Evolutionary conservation across 37 sponge, comb jelly and placozoan species (phyloP).

Genomic region (Chondrilla cf. caribensis): DNA sequence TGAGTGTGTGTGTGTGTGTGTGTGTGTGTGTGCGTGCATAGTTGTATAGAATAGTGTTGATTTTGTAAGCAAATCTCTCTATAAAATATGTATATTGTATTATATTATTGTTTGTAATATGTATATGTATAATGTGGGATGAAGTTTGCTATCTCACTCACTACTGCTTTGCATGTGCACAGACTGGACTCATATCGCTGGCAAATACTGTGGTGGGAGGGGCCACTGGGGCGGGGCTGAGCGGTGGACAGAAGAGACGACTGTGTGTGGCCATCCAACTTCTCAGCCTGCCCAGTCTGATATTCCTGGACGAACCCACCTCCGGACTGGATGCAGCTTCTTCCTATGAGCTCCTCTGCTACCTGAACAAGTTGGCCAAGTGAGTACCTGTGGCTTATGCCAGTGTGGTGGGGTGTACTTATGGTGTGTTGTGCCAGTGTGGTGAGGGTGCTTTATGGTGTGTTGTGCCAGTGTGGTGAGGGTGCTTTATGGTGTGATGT

Average conservation of each 20-base stretch:
- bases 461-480: too few relatives aligned
- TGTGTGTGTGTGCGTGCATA: background rate
- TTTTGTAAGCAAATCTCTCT: too few relatives aligned
- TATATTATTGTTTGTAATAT: background rate
- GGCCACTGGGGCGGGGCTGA: background rate
- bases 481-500: too few relatives aligned
- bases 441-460: too few relatives aligned
- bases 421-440: too few relatives aligned
- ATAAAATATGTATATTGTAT: background rate
- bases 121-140: background rate
- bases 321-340: conserved; percentile 52
- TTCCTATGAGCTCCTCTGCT: conserved; percentile 49
- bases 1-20: too few relatives aligned
- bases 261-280: conserved; percentile 77
- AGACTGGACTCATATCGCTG: background rate
- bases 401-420: too few relatives aligned
- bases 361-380: conserved; percentile 52
- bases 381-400: too few relatives aligned
- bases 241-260: conserved; percentile 56
- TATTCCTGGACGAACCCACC: conserved; percentile 88
- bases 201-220: background rate
- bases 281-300: conserved; percentile 63
- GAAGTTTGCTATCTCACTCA: background rate
- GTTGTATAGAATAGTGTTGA: background rate
- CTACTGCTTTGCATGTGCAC: background rate